These are phyloP conservation scores for Neodiprion fabricii DNA, from an alignment of 1,140 invertebrate genomes.

Conservation along the genomic window DNA sequence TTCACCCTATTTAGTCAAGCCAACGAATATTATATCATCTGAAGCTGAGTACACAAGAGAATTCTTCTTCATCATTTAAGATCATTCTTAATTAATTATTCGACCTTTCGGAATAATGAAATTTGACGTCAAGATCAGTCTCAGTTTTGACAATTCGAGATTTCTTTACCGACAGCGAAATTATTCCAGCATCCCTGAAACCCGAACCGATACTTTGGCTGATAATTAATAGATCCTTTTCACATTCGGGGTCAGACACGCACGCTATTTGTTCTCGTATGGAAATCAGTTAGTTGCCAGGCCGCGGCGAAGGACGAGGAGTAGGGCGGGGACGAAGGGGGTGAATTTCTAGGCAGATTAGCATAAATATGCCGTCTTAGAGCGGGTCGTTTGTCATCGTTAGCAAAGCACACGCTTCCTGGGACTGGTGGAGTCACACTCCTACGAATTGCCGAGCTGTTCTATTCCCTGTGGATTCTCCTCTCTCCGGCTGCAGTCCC, in stretches of 20 bases:
- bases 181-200: too few relatives aligned
- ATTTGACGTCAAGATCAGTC: too few relatives aligned
- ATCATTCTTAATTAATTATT: too few relatives aligned
- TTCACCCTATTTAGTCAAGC: too few relatives aligned
- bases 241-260: neutral
- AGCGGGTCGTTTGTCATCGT: conserved; percentile 61
- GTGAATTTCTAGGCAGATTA: conserved; percentile 50
- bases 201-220: neutral
- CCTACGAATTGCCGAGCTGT: conserved; percentile 42
- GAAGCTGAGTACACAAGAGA: too few relatives aligned
- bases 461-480: conserved; percentile 39
- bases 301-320: neutral
- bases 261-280: conserved; percentile 8
- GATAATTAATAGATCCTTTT: neutral
- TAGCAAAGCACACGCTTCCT: conserved; percentile 64
- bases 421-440: conserved; percentile 57
- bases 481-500: conserved; percentile 27
- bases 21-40: too few relatives aligned
- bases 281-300: neutral
- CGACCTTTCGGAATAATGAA: too few relatives aligned
- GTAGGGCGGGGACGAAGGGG: conserved; percentile 19
- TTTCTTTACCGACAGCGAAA: too few relatives aligned
- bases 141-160: too few relatives aligned
- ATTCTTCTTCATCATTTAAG: too few relatives aligned
- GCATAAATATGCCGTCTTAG: conserved; percentile 63